Conservation (phyloP, 2,797 vertebrate genomes). For the Xiphorhynchus erythropygius region DNA sequence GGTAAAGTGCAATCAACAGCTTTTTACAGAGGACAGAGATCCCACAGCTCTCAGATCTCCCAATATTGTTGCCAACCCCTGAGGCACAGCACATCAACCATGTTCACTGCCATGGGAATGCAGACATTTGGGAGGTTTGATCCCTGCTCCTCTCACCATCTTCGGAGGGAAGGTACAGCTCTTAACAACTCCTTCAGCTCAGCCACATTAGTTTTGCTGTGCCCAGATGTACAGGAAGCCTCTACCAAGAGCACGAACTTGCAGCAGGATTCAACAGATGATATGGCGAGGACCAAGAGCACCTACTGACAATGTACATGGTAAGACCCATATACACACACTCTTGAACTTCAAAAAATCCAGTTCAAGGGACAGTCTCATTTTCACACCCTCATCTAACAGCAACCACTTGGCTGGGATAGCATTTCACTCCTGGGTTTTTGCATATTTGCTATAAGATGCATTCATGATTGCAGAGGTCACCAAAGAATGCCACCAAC, state of each 20-base stretch:
- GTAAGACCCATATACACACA: not conserved
- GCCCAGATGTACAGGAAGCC: not conserved
- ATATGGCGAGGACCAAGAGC: not conserved
- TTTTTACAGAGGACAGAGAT: not conserved
- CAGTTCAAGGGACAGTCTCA: not conserved
- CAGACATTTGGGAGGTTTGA: not conserved
- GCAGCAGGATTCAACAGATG: not conserved
- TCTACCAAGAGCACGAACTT: not conserved
- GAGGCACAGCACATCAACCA: not conserved
- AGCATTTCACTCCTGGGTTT: not conserved
- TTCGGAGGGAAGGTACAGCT: not conserved
- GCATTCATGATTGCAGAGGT: not conserved
- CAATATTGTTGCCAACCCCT: not conserved
- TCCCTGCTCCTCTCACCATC: not conserved
- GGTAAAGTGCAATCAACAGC: not conserved
- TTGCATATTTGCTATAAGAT: not conserved
- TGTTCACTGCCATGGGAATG: not conserved
- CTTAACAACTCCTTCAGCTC: not conserved
- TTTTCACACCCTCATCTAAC: not conserved
- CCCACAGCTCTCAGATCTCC: not conserved
- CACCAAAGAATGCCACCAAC: not conserved
- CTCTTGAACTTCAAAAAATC: not conserved
- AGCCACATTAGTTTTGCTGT: not conserved
- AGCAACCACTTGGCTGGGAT: not conserved
- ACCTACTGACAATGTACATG: fast-evolving